Evolutionary conservation across 1,140 invertebrate species (phyloP).

Genomic region (Arion vulgaris): DNA sequence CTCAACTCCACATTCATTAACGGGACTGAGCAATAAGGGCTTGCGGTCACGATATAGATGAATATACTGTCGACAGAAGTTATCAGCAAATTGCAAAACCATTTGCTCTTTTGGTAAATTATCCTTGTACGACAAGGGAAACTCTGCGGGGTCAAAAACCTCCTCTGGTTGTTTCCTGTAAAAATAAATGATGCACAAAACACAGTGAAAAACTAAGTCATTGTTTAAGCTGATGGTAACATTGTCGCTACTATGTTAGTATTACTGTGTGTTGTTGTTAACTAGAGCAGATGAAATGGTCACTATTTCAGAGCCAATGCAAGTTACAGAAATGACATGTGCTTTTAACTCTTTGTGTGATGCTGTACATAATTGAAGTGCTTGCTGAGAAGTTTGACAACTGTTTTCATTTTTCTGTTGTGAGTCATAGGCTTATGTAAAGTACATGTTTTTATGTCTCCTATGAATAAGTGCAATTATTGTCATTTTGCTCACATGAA

Average conservation of each 20-base stretch:
- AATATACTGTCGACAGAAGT: conserved; percentile 86
- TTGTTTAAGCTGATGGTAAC: not conserved
- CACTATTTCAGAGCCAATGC: too few species aligned
- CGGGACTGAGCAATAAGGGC: conserved; percentile 82
- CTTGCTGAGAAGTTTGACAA: too few species aligned
- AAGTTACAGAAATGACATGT: too few species aligned
- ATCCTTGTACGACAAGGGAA: conserved; percentile 82
- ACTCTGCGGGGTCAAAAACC: conserved; percentile 68
- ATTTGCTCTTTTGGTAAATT: conserved; percentile 85
- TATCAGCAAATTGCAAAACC: conserved; percentile 76
- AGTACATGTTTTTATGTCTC: too few species aligned
- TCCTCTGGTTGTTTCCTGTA: conserved; percentile 47
- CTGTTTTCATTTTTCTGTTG: too few species aligned
- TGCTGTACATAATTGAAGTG: too few species aligned
- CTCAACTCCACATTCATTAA: conserved; percentile 84
- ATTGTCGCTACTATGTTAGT: not conserved
- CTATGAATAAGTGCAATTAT: too few species aligned
- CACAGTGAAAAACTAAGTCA: not conserved
- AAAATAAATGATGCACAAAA: not conserved
- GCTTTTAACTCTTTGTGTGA: too few species aligned
- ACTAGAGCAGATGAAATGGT: too few species aligned
- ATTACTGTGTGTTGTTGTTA: not conserved
- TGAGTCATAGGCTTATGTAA: too few species aligned
- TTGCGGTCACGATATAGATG: conserved; percentile 80
- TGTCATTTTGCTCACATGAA: too few species aligned